Base-by-base conservation (phyloP, 2,113 vertebrate genomes). In the Atractosteus spatula region DNA sequence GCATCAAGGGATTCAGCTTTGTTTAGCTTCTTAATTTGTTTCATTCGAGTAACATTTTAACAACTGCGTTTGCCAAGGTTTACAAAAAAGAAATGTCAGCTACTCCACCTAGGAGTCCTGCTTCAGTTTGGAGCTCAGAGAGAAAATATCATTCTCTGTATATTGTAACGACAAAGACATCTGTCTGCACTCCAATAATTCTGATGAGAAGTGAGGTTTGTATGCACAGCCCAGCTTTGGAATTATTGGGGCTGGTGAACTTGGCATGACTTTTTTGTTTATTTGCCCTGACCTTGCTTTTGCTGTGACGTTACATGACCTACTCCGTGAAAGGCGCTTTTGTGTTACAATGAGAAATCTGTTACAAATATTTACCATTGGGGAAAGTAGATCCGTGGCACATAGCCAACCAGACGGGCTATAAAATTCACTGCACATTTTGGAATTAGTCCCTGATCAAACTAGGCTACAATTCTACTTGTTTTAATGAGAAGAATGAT, bases 351-450 rank as follows among this genome's bases (percentile, higher is more conserved):
- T 85, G 91, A 93, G 91, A 95, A 98, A 96, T 95, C 94, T 97
- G 95, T 95, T 98, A 93, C 95, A 97, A 97, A 97, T 98, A 97
- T 98, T 97, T 98, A 96, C 94, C 93, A 89, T 87, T 86, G 90
- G 89, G 90, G 94, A 90, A 94, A 86, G 91, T 93, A 89, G 92
- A 88, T 91, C 86, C 85, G 78, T 97, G 95, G 97, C 91, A 77
- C 81, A 80, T 84, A 82, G 94, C 95, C 95, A 97, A 91, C 90
- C 93, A 96, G 94, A 95, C 95, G 43, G 87, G 93, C 93, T 92
- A 93, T 95, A 97, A 97, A 96, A 96, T 94, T 94, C 92, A 89
- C 93, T 89, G 91, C 93, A 93, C 94, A 96, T 94, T 97, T 94
- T 93, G 88, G 92, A 96, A 93, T 92, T 91, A 94, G 91, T 93